Base-by-base conservation (phyloP, 2,797 vertebrate genomes). In the Pantherophis vulpinus region DNA sequence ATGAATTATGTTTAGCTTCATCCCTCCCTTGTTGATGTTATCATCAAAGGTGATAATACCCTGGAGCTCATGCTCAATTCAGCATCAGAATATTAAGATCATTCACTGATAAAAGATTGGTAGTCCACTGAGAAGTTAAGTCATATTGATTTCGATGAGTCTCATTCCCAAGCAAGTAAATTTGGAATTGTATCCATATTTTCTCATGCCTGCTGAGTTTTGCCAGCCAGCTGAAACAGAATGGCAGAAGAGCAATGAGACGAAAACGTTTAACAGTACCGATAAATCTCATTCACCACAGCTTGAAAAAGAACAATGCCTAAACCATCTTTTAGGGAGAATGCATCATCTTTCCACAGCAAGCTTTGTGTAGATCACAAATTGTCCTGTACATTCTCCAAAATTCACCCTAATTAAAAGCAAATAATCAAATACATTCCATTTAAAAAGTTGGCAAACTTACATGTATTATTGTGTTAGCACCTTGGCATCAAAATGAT, bases 391-490 rank as follows among this genome's bases (percentile, higher is more conserved):
- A 98, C 97, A 97, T 97, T 97, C 97, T 98, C 98, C 98, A 98
- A 98, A 98, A 98, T 97, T 98, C 98, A 97, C 97, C 98, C 97
- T 98, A 98, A 98, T 98, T 98, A 98, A 98, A 98, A 98, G 98
- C 98, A 98, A 98, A 98, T 98, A 98, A 98, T 98, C 98, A 98
- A 98, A 98, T 98, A 98, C 97, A 98, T 98, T 98, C 98, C 98
- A 98, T 98, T 98, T 98, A 97, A 98, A 98, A 98, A 98, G 98
- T 98, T 98, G 98, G 98, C 98, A 98, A 98, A 98, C 97, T 98
- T 95, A 2, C 86, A 95, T 97, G 97, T 97, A 98, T 98, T 98
- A 98, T 98, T 98, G 97, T 97, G 97, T 98, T 98, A 98, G 97
- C 97, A 98, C 98, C 98, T 98, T 98, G 98, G 98, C 98, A 98